Base-by-base conservation (phyloP, 2,113 vertebrate species). In the Lepidothrix coronata region DNA sequence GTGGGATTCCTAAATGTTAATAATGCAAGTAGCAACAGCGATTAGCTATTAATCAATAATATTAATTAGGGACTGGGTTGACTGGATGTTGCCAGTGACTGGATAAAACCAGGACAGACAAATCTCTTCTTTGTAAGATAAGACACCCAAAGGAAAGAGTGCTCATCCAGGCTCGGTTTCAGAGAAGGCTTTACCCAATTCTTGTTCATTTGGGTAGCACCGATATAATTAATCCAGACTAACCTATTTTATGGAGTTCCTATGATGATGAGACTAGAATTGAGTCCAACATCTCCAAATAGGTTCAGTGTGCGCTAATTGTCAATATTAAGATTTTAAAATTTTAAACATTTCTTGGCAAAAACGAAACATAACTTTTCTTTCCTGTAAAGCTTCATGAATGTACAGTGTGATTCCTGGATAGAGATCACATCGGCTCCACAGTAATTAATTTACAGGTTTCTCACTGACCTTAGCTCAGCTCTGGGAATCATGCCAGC, bases 401-500 rank as follows among this genome's bases (percentile, higher is more conserved):
- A 70, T 35, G 66, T 81, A 59, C 46, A 66, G 24, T 1, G 0
- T 63, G 78, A 78, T 89, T 94, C 82, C 82, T 95, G 90, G 88
- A 92, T 22, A 91, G 88, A 74, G 78, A 80, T 86, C 90, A 31
- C 82, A 74, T 88, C 95, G 88, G 59, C 65, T 76, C 67, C 79
- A 43, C 63, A 63, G 85, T 93, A 81, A 92, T 78, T 95, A 96
- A 93, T 92, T 93, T 90, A 95, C 43, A 5, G 79, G 63, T 94
- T 92, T 93, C 82, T 88, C 57, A 20, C 33, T 92, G 95, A 91
- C 82, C 93, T 95, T 88, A 95, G 79, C 88, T 96, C 92, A 88
- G 92, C 82, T 74, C 88, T 93, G 90, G 95, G 93, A 90, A 77
- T 9, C 7, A 30, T 92, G 95, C 93, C 96, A 97, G 88, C 66